phyloP scores from a whole-genome alignment of 2,113 vertebrate genomes.

The Narcine bancroftii region DNA sequence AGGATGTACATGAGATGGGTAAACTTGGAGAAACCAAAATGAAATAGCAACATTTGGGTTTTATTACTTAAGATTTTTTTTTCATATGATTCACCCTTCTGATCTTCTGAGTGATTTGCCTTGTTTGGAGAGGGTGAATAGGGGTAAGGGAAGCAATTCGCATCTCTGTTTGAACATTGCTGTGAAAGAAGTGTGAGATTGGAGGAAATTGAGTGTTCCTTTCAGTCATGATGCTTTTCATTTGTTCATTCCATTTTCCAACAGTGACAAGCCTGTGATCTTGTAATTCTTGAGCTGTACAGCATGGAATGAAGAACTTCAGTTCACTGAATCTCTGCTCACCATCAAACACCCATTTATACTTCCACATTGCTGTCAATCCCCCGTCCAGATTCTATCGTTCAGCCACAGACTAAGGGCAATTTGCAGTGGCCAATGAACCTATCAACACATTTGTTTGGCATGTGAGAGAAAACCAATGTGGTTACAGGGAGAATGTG shows the following conservation, averaged over 20 bases:
- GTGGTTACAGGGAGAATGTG: no score
- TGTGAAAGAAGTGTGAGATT: neutral
- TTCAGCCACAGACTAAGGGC: no score
- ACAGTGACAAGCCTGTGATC: neutral
- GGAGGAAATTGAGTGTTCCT: neutral
- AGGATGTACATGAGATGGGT: conserved; percentile 54
- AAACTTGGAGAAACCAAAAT: conserved; percentile 45
- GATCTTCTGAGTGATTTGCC: neutral
- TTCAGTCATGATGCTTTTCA: neutral
- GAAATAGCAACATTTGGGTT: neutral
- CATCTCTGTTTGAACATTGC: no score
- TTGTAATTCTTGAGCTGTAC: no score
- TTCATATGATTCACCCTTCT: neutral
- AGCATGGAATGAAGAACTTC: no score
- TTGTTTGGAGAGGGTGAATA: neutral
- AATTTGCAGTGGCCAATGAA: no score
- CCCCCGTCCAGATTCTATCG: no score
- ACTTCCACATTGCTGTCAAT: no score
- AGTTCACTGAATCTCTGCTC: no score
- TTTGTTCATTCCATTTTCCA: neutral
- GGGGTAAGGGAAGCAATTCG: neutral
- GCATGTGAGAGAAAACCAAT: no score
- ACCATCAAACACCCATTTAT: no score
- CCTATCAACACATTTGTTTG: no score
- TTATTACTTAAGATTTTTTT: neutral